Evolutionary conservation across 1,140 invertebrate species (phyloP).

Genomic region (Eufriesea mexicana): DNA sequence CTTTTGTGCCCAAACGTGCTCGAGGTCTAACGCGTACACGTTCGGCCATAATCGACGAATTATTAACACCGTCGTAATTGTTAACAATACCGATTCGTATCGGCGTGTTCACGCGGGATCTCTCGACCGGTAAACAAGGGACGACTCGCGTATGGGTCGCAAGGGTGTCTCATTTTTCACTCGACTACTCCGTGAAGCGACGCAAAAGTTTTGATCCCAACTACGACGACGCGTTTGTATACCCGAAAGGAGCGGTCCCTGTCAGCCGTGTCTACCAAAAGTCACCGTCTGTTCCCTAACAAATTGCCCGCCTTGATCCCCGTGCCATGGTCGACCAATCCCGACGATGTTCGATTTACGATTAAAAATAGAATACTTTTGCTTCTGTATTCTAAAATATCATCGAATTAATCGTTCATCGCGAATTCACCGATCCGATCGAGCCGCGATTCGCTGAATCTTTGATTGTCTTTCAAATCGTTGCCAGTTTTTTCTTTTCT

Average conservation of each 20-base stretch:
- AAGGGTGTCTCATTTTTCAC: conserved; percentile 60
- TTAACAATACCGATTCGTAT: neutral
- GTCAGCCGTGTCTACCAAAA: neutral
- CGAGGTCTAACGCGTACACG: neutral
- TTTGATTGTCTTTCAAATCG: neutral
- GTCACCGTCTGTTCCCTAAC: conserved; percentile 3
- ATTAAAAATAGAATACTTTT: too few relatives aligned
- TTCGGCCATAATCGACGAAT: neutral
- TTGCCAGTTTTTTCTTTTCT: neutral
- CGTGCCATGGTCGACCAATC: too few relatives aligned
- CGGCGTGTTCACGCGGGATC: too few relatives aligned
- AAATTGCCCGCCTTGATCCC: neutral
- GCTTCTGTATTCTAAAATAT: too few relatives aligned
- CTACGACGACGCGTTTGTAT: neutral
- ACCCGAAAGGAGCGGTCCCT: neutral
- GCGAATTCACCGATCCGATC: neutral
- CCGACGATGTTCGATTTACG: too few relatives aligned
- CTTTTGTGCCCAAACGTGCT: conserved; percentile 10
- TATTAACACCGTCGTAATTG: neutral
- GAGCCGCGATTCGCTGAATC: neutral
- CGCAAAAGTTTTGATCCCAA: conserved; percentile 47
- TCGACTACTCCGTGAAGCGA: conserved; percentile 57
- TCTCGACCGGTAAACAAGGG: neutral
- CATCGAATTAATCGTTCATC: neutral
- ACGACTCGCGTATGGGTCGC: conserved; percentile 21